phyloP scores from a whole-genome alignment of 2,113 vertebrate genomes.

The Cryptomyrus ogoouensis region DNA sequence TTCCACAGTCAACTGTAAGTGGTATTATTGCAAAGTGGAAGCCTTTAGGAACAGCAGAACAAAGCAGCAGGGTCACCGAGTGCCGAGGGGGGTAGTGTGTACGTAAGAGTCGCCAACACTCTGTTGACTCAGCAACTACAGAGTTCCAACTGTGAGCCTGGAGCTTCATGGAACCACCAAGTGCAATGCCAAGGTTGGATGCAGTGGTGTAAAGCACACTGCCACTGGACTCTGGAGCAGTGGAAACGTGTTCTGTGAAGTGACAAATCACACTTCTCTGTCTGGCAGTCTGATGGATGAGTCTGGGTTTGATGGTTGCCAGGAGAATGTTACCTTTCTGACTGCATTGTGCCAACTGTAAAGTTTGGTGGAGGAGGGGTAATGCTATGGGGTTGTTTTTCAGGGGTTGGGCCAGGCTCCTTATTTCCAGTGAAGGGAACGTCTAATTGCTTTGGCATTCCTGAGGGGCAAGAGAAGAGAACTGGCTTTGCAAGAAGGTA shows the following conservation, averaged over 20 bases:
- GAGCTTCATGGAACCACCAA: not conserved
- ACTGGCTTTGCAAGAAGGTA: not conserved
- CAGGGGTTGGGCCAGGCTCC: too few relatives aligned
- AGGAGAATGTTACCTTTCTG: not conserved
- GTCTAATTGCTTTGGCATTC: too few relatives aligned
- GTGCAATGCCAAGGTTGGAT: not conserved
- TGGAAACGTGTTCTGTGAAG: not conserved
- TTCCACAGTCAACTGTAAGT: too few relatives aligned
- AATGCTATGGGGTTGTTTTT: not conserved
- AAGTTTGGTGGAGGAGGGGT: not conserved
- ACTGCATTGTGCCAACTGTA: not conserved
- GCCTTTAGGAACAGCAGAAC: not conserved
- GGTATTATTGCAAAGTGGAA: not conserved
- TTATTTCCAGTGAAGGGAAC: too few relatives aligned
- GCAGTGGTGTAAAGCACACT: too few relatives aligned
- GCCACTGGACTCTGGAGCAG: not conserved
- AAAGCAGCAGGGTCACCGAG: not conserved
- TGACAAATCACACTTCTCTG: not conserved
- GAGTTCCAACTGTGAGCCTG: not conserved
- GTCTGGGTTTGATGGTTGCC: not conserved
- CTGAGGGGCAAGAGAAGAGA: not conserved
- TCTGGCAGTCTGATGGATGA: not conserved
- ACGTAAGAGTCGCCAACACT: not conserved
- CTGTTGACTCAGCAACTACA: not conserved
- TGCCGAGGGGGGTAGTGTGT: not conserved